Evolutionary conservation across 2,113 vertebrate species (phyloP), one percentile per base, ranked within the genome.

Genomic region (Vidua chalybeata): DNA sequence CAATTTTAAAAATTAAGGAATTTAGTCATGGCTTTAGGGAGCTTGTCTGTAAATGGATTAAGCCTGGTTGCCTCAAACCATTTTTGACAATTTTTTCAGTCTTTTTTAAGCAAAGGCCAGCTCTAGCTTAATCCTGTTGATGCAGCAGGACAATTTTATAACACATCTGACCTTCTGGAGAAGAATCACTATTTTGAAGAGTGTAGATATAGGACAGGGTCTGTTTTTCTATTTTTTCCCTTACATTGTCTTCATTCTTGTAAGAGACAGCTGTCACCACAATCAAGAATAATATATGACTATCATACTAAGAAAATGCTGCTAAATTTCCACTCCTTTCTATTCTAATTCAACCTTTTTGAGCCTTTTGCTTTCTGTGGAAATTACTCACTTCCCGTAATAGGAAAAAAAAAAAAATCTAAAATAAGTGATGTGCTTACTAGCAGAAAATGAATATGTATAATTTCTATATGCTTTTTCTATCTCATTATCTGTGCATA

Each of bases 151-250:
- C 2, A 1, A 24, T 31, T 56, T 73, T 59, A 1, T 52, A 85
- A 83, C 26, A 43, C 9, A 9, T n/a, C 46, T 83, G 23, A 83
- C 21, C 30, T 56, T 61, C 31, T 62, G n/a, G 71, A 69, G 43
- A 71, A 56, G 33, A 83, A 77, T 39, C 26, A 46, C 19, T 64
- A 12, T 33, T 92, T 30, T 48, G 26, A 71, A 31, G 41, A 80
- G 51, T 0, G 0, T 5, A 76, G 30, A 48, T 68, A 30, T 5
- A 13, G 23, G 43, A 66, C 8, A 48, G 62, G 10, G 8, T 58
- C 13, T 73, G 6, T 30, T 80, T 72, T 61, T 80, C 13, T 45
- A 2, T 39, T 71, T 77, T 68, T 28, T 76, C 12, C 15, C 15
- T 76, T 46, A 27, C 4, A 31, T 46, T 83, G 63, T 56, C n/a